Percentiles rank a stretch among this genome's conserved stretches.
Evolutionary conservation across 2,797 vertebrate species (phyloP).

Genomic region (Kryptopterus vitreolus): DNA sequence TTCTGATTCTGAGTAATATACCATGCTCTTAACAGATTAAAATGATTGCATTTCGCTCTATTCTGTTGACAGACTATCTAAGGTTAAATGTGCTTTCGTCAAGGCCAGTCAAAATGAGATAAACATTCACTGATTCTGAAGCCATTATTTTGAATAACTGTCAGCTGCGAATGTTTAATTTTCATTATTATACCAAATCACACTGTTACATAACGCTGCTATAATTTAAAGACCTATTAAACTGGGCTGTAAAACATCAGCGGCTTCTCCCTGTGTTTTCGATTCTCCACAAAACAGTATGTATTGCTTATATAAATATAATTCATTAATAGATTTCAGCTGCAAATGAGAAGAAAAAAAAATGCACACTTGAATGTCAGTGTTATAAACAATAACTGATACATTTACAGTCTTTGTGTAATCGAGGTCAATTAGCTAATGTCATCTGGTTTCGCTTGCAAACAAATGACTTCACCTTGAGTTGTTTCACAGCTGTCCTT

Average conservation of each 20-base stretch:
- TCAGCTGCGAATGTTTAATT: conserved; percentile 44
- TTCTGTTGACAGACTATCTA: conserved; percentile 17
- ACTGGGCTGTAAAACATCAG: conserved; percentile 56
- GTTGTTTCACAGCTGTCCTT: not conserved
- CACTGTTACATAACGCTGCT: conserved; percentile 42
- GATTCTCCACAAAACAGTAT: conserved; percentile 41
- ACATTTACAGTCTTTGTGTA: conserved; percentile 20
- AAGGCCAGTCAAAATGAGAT: not conserved
- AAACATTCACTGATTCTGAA: not conserved
- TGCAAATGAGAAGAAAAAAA: conserved; percentile 46
- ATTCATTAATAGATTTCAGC: conserved; percentile 42
- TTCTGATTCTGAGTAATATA: conserved; percentile 13
- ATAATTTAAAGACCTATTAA: conserved; percentile 54
- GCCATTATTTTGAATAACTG: not conserved
- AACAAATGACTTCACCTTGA: not conserved
- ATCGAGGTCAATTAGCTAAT: conserved; percentile 6
- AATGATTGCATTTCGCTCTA: conserved; percentile 12
- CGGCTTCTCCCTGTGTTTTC: conserved; percentile 44
- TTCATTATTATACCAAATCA: conserved; percentile 48
- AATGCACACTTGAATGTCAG: conserved; percentile 24
- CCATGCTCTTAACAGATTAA: conserved; percentile 31
- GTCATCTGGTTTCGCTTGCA: not conserved
- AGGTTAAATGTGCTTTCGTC: conserved; percentile 29
- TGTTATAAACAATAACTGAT: conserved; percentile 36
- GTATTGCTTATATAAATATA: conserved; percentile 35